Conservation (phyloP, 2,113 vertebrate genomes). For the Ailuropoda melanoleuca region DNA sequence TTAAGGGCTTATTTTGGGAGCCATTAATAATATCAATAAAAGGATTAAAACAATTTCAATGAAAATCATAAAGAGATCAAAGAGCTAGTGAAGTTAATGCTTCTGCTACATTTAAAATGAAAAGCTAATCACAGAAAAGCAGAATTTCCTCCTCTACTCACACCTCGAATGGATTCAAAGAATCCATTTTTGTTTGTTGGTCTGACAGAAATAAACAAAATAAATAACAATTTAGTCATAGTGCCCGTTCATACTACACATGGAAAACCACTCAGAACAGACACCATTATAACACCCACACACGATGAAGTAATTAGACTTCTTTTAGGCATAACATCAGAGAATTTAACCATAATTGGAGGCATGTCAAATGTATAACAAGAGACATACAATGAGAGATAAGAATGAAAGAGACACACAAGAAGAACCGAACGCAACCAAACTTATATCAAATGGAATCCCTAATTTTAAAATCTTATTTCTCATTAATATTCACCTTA, state of each 20-base stretch:
- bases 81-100: not conserved
- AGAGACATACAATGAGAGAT: not conserved
- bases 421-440: not conserved
- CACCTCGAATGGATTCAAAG: not conserved
- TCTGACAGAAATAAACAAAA: not conserved
- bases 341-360: not conserved
- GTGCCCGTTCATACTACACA: not conserved
- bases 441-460: not conserved
- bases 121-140: not conserved
- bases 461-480: not conserved
- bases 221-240: not conserved
- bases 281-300: not conserved
- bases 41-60: slow-evolving; percentile 73
- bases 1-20: slow-evolving; percentile 70
- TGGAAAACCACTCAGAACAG: fast-evolving
- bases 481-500: not conserved
- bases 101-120: slow-evolving; percentile 30
- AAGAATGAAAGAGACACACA: not conserved
- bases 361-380: not conserved
- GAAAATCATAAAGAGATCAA: slow-evolving; percentile 65
- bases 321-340: not conserved
- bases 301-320: not conserved
- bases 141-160: not conserved
- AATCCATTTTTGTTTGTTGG: fast-evolving
- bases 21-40: slow-evolving; percentile 67